Evolutionary conservation across 2,888 invertebrate genomes (phyloP), one percentile per base, ranked within the genome.

Genomic region (Osedax fenrisi): DNA sequence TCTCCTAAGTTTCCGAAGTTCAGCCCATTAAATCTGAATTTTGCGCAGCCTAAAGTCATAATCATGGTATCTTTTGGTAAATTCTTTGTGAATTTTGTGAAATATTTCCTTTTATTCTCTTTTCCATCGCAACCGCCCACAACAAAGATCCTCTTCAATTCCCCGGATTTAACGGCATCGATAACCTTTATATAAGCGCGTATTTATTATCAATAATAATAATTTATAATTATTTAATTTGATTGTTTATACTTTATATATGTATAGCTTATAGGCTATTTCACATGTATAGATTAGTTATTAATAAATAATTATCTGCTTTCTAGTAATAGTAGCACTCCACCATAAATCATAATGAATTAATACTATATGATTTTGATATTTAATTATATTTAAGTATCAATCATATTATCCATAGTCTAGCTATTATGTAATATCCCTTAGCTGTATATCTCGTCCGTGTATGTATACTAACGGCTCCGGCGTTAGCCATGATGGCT

Each of bases 101-200:
- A 81, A 72, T 80, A 81, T 75, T 75, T 80, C 1, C 81, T 75
- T 74, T 79, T 80, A 76, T 80, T 78, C 75, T 81, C 80, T 1
- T 78, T 77, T 0, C 81, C 81, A 61, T 81, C 81, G 76, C 81
- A 81, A 13, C 81, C 81, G 5, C 80, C 81, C n/a, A 81, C 79
- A 1, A 81, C 78, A 72, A 80, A 80, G 22, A 81, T 66, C n/a
- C 79, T 74, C 71, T 79, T 77, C 25, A 81, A 75, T 2, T 76
- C 78, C 1, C 81, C 81, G 1, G 73, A 25, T 21, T 77, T 69
- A 1, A 80, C 77, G 3, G 80, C 79, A 26, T 77, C 75, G 3
- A 81, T 27, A 22, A 80, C 79, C 80, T 80, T 66, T 10, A 72
- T 64, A n/a, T 17, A 1, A 3, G 5, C 41, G 41, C 17, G n/a